Base-by-base conservation (phyloP, 2,888 invertebrate genomes). In the Volucella inflata region DNA sequence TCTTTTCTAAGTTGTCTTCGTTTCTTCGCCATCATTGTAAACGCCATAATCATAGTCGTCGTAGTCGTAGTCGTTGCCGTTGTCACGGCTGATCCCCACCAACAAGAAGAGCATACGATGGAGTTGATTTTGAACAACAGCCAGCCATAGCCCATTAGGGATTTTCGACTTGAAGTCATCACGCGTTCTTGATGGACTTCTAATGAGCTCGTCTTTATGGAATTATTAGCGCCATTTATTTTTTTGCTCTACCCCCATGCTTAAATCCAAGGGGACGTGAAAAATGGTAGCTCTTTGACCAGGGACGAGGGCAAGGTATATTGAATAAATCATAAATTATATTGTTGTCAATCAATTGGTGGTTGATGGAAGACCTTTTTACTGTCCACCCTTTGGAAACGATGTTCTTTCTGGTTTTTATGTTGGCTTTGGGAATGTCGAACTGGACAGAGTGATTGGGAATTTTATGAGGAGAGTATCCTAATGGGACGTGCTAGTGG, bases 161-260 rank as follows among this genome's bases (percentile, higher is more conserved):
- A 79, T 70, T 80, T 87, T 83, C 72, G 77, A 83, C 76, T 87
- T 87, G 51, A 79, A 83, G 75, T 71, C 87, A 87, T 81, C 87
- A 87, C 87, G 88, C 87, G 87, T 76, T 87, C 87, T 75, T 87
- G 88, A 88, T 88, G 88, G 87, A 87, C 87, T 88, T 87, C 88
- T 88, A 88, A 88, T 88, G 88, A 88, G 88, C 81, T 72, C 76
- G 82, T 87, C 84, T 87, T 88, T 83, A 87, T 85, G 87, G 88
- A 87, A 88, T 88, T 88, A 88, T 87, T 87, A 88, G 88, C 88
- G 88, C 88, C 88, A 85, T 88, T 87, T 87, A 88, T 68, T 83
- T 87, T 88, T 87, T 87, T 84, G 46, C 40, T 62, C 42, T 42
- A 42, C 53, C 14, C 51, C 14, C 11, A 51, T 59, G 30, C 53